Conservation (phyloP, 2,113 vertebrate species). For the Microtus pennsylvanicus region DNA sequence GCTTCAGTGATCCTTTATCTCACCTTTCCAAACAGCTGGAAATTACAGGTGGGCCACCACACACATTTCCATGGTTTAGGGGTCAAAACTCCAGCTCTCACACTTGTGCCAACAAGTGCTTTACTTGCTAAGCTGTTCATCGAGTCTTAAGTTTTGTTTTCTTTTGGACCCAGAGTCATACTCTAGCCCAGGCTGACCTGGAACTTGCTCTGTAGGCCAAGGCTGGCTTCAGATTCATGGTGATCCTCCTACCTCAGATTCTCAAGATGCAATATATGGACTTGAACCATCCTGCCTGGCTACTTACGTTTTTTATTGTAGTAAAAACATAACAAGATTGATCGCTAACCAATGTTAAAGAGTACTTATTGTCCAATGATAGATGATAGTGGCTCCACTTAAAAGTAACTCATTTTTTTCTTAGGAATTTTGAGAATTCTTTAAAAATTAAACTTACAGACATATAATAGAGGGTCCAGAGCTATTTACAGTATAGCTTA, state of each 20-base stretch:
- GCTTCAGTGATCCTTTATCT: background rate
- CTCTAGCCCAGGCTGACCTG: background rate
- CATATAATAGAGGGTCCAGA: background rate
- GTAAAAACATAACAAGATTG: background rate
- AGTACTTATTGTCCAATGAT: constrained; percentile 47
- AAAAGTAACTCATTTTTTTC: constrained; percentile 32
- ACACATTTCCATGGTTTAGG: background rate
- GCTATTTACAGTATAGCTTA: constrained; percentile 19
- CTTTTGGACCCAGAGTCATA: background rate
- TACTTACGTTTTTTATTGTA: constrained; percentile 32
- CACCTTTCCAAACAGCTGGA: background rate
- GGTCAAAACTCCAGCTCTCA: background rate
- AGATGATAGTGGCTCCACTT: background rate
- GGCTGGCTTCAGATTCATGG: background rate
- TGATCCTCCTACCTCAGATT: background rate
- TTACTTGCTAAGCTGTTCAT: background rate
- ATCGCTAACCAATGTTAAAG: constrained; percentile 39
- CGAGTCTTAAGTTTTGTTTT: background rate
- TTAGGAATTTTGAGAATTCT: constrained; percentile 37
- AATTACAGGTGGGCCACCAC: background rate
- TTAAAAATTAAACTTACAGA: constrained; percentile 54
- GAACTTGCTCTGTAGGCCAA: background rate
- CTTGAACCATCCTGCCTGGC: background rate
- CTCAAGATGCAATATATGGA: background rate
- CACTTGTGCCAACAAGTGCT: background rate